Base-by-base conservation (phyloP, 2,113 vertebrate genomes). In the Arvicanthis niloticus region DNA sequence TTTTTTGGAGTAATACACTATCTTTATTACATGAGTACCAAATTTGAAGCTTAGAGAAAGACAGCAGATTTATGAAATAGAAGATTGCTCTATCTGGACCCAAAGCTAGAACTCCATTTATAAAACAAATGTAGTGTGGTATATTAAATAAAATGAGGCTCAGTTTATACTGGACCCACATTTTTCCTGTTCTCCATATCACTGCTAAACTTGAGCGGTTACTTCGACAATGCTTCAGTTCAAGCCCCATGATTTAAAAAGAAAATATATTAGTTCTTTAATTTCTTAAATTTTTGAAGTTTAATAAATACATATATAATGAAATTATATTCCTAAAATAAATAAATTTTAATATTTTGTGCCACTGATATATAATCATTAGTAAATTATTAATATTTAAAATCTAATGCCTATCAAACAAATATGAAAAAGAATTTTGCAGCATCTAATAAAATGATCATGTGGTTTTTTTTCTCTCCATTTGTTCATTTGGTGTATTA, bases 281-380 rank as follows among this genome's bases (percentile, higher is more conserved):
- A n/a, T 62, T 29, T 88, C 65, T 37, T 42, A 58, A 72, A 40
- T 92, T 91, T 95, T 67, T 48, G 2, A 48, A 77, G 21, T 88
- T 93, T 65, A 87, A 21, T 94, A 93, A 94, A 84, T 90, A 17
- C 8, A 91, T 93, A 29, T 89, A 7, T 15, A 40, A 1, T 88
- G n/a, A 91, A 45, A 96, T 91, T 86, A 73, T 89, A 72, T 82
- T 10, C 67, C 26, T 96, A 89, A 93, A 70, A 75, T 81, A 45
- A 77, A 94, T 87, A 84, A 72, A 51, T 93, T 89, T 96, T 93
- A 88, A 77, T 93, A 91, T 91, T 96, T 95, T 88, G 34, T 94
- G 15, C 4, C 8, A 89, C 40, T 91, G 6, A 87, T 97, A 70
- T 92, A 92, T 91, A 96, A 73, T 45, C 9, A 58, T 91, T 91